These are phyloP conservation scores for Epizoanthus illoricatus DNA, from an alignment of 92 coral and sea anemone species.

Conservation along the genomic window DNA sequence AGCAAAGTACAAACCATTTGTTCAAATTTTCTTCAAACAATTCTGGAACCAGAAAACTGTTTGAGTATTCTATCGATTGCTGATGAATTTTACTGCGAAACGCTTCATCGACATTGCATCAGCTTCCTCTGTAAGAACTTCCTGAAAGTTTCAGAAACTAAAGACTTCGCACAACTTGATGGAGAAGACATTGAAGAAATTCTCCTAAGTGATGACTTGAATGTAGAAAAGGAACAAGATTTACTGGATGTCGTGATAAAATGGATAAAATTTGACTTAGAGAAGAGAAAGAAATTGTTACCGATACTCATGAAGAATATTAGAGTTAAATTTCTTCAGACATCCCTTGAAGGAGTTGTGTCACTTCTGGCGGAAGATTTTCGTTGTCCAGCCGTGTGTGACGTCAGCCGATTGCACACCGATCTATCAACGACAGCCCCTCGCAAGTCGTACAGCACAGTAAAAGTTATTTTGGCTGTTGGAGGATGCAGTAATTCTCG, in stretches of 20 bases:
- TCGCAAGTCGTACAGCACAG: conserved; percentile 74
- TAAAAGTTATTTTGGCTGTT: conserved; percentile 64
- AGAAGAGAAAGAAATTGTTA: conserved; percentile 38
- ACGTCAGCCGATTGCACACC: background rate
- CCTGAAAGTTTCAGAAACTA: conserved; percentile 58
- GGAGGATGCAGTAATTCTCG: conserved; percentile 83
- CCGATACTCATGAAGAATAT: conserved; percentile 52
- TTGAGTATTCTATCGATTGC: conserved; percentile 75
- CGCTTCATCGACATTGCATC: conserved; percentile 53
- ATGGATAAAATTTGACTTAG: conserved; percentile 66
- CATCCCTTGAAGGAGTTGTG: conserved; percentile 35
- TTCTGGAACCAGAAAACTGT: conserved; percentile 70
- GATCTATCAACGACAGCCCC: conserved; percentile 22
- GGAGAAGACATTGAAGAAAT: conserved; percentile 50
- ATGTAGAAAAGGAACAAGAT: conserved; percentile 68
- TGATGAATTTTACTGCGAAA: conserved; percentile 67
- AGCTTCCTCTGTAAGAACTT: conserved; percentile 58
- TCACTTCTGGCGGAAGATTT: background rate
- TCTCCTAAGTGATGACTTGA: conserved; percentile 77
- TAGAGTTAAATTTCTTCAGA: conserved; percentile 62
- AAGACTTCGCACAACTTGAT: conserved; percentile 54
- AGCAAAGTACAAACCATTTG: conserved; percentile 65
- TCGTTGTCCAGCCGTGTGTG: background rate
- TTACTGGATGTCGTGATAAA: conserved; percentile 59
- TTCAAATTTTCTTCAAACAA: conserved; percentile 63